Conservation (phyloP, 2,113 vertebrate species). For the Raja brachyura region DNA sequence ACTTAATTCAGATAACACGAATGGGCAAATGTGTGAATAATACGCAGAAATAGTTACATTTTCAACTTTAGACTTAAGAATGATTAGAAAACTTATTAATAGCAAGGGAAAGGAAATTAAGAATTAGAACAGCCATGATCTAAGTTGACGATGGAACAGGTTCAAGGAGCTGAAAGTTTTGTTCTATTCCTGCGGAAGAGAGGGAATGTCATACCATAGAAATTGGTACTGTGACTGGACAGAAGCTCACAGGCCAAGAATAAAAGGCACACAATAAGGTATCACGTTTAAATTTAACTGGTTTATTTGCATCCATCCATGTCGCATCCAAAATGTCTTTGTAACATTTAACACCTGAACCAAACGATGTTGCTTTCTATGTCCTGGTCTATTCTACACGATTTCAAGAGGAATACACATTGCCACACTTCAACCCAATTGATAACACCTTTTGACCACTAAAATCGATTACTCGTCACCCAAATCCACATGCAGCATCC, state of each 20-base stretch:
- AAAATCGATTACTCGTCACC: neutral
- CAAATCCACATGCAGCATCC: neutral
- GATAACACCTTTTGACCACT: neutral
- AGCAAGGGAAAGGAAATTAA: neutral
- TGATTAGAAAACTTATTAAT: neutral
- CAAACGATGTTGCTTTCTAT: neutral
- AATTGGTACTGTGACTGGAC: neutral
- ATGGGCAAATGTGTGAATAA: neutral
- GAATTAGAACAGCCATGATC: neutral
- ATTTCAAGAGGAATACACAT: neutral
- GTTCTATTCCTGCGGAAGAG: neutral
- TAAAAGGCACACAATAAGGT: conserved; percentile 33
- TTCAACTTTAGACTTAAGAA: neutral
- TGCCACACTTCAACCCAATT: neutral
- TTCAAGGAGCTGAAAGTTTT: neutral
- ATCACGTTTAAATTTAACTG: neutral
- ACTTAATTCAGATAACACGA: neutral
- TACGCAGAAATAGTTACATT: neutral
- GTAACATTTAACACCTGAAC: conserved; percentile 14
- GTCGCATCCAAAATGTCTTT: conserved; percentile 20
- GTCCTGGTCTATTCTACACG: neutral
- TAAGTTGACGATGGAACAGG: neutral
- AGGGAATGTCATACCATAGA: neutral
- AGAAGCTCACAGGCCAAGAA: conserved; percentile 23
- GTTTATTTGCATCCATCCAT: conserved; percentile 28